Percentiles rank a stretch among this genome's conserved stretches.
These are phyloP conservation scores for Anniella stebbinsi DNA, from an alignment of 2,797 vertebrate genomes.

Conservation along the genomic window DNA sequence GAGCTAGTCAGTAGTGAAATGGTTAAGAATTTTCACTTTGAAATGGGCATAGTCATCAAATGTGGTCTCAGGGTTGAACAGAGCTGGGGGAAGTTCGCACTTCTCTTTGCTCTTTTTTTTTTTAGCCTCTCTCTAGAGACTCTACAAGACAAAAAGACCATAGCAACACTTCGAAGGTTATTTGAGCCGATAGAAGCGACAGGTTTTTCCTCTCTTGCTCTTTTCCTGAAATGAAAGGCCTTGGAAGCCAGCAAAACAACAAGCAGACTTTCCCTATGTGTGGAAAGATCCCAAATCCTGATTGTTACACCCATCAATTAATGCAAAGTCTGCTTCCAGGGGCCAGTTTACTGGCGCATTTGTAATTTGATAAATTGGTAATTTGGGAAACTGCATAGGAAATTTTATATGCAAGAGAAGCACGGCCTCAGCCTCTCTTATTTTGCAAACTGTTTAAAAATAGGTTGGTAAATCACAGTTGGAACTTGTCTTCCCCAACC, in stretches of 20 bases:
- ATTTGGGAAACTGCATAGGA: not conserved
- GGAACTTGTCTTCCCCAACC: not conserved
- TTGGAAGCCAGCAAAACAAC: not conserved
- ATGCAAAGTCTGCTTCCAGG: not conserved
- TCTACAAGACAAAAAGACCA: constrained; percentile 9
- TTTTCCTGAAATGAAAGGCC: not conserved
- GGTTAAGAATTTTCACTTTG: constrained; percentile 6
- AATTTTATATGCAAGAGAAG: not conserved
- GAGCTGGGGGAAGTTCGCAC: not conserved
- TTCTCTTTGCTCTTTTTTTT: constrained; percentile 17
- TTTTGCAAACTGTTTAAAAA: constrained; percentile 3
- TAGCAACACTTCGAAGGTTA: constrained; percentile 10
- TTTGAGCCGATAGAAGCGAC: not conserved
- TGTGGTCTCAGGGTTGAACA: not conserved
- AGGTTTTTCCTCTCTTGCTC: not conserved
- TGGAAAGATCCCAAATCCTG: not conserved
- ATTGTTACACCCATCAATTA: constrained; percentile 1
- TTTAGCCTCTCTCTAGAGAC: constrained; percentile 16
- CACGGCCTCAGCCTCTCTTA: not conserved
- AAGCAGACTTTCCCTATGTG: not conserved
- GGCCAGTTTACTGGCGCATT: not conserved
- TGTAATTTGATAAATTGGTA: not conserved
- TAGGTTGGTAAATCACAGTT: not conserved
- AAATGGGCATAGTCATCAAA: constrained; percentile 14
- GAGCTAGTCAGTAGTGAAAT: not conserved